A percentile compares a stretch with the other conserved stretches of the same genome.
Conservation (phyloP, 2,797 vertebrate genomes). For the Enteromius unitaeniatus region DNA sequence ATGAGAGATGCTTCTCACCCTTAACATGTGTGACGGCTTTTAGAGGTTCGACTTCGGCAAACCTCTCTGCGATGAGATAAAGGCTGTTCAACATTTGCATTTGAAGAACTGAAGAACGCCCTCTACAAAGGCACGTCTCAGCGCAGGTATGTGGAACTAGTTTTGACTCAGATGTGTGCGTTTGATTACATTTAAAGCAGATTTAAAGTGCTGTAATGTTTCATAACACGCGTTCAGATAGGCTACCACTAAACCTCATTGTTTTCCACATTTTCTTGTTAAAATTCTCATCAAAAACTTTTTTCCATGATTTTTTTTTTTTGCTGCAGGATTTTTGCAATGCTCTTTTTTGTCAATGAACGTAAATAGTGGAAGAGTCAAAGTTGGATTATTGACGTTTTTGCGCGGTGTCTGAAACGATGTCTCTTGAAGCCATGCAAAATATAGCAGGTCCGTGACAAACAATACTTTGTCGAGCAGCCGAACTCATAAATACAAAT, state of each 20-base stretch:
- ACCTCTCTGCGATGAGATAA: neutral
- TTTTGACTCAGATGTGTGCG: neutral
- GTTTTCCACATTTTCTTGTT: neutral
- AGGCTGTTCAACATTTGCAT: neutral
- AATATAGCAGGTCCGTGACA: neutral
- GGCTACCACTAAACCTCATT: neutral
- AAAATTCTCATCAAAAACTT: neutral
- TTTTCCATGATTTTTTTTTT: neutral
- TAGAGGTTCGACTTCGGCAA: slow-evolving; percentile 1
- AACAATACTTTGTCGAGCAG: neutral
- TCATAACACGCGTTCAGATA: neutral
- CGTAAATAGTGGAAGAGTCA: neutral
- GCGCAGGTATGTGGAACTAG: slow-evolving; percentile 16
- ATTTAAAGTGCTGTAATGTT: neutral
- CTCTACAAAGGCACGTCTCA: neutral
- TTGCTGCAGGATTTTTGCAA: neutral
- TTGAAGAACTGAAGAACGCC: slow-evolving; percentile 7
- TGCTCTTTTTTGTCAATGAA: neutral
- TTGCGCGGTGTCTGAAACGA: neutral
- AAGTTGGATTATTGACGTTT: neutral
- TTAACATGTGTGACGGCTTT: slow-evolving; percentile 7
- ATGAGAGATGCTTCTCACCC: neutral
- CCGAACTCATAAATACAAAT: neutral
- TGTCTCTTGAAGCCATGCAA: neutral
- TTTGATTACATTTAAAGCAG: neutral